Evolutionary conservation across 1,140 invertebrate species (phyloP).

Genomic region (Wiebesia pumilae): DNA sequence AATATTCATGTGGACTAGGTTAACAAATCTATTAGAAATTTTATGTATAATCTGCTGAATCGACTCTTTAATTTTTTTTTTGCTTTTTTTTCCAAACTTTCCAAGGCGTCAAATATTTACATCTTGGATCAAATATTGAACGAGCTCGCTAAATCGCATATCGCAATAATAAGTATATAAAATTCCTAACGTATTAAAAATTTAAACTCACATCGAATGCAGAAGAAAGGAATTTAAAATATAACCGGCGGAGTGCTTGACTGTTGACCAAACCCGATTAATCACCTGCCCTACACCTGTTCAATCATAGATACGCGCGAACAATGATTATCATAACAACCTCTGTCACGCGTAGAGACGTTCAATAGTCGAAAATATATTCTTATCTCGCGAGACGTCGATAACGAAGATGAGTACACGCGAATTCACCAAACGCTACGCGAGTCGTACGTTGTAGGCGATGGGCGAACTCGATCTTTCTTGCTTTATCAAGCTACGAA

Average conservation of each 20-base stretch:
- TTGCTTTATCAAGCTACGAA: too few species aligned
- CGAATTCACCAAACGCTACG: neutral
- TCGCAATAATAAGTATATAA: neutral
- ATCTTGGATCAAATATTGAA: constrained; percentile 20
- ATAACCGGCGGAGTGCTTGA: neutral
- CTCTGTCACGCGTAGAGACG: neutral
- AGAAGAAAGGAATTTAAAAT: constrained; percentile 1
- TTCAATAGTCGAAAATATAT: neutral
- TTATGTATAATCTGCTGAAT: neutral
- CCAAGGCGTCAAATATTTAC: neutral
- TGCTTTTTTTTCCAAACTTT: neutral
- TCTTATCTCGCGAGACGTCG: neutral
- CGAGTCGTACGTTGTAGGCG: neutral
- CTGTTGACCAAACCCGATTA: neutral
- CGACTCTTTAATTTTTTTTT: neutral
- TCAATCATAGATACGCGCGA: neutral
- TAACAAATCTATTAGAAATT: neutral
- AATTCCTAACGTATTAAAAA: neutral
- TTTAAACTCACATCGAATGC: neutral
- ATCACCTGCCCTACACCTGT: constrained; percentile 2
- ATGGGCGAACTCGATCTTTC: neutral
- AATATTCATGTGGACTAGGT: neutral
- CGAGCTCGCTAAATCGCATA: neutral
- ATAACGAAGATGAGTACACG: neutral
- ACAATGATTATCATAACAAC: neutral